These are phyloP conservation scores for Cardinalis cardinalis DNA, from an alignment of 2,113 vertebrate species.

Conservation along the genomic window DNA sequence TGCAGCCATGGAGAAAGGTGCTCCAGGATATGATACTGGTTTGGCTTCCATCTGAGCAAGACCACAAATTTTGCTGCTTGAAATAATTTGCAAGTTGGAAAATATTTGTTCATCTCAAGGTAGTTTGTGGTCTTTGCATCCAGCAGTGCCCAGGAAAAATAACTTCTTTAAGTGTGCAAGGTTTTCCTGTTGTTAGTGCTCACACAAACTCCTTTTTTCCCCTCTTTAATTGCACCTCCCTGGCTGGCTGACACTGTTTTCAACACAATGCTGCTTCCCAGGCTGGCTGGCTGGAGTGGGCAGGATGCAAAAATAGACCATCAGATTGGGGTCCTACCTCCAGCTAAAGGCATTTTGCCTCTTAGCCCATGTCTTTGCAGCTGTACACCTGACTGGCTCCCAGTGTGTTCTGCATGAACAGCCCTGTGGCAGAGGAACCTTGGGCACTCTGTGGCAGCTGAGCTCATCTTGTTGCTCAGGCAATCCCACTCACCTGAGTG, in stretches of 20 bases:
- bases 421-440: accelerated
- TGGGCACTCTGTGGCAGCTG: accelerated
- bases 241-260: background rate
- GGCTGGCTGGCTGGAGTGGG: accelerated
- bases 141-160: background rate
- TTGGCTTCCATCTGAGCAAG: background rate
- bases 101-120: background rate
- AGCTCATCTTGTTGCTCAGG: background rate
- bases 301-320: background rate
- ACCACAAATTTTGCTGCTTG: background rate
- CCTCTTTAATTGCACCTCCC: background rate
- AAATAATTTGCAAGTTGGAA: background rate
- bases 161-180: background rate
- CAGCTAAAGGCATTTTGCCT: background rate
- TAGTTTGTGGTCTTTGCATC: background rate
- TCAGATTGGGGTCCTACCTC: background rate
- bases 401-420: background rate
- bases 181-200: background rate
- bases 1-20: background rate
- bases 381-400: accelerated
- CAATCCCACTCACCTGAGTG: accelerated
- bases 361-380: background rate
- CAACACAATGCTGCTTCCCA: background rate
- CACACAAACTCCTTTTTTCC: background rate
- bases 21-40: background rate